Evolutionary conservation across 2,113 vertebrate genomes (phyloP).

Genomic region (Prunella fulvescens): DNA sequence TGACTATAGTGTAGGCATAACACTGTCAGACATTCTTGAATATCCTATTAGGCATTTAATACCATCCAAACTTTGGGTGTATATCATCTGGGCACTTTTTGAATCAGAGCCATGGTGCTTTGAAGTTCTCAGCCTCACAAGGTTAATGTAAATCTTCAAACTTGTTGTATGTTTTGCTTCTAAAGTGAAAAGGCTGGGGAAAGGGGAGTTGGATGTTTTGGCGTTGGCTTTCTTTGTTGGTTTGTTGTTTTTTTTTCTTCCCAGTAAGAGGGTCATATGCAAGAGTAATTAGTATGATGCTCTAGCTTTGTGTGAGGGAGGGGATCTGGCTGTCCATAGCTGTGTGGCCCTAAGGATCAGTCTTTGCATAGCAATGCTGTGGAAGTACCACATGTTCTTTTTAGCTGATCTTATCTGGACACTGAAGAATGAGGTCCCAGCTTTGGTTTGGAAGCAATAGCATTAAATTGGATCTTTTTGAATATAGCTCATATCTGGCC

Average conservation of each 20-base stretch:
- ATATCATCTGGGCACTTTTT: neutral
- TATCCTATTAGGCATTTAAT: neutral
- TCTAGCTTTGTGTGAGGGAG: neutral
- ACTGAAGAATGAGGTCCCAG: neutral
- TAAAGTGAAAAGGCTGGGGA: neutral
- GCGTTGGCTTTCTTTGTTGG: neutral
- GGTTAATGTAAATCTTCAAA: neutral
- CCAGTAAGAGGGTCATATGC: rapidly evolving
- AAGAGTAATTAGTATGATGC: neutral
- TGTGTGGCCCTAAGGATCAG: neutral
- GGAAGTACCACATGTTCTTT: neutral
- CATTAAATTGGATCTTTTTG: neutral
- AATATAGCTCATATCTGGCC: neutral
- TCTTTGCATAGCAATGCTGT: neutral
- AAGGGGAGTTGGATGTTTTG: neutral
- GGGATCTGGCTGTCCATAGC: neutral
- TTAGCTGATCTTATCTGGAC: neutral
- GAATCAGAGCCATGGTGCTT: neutral
- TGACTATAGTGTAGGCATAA: neutral
- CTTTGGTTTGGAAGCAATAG: neutral
- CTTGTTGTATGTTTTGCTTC: neutral
- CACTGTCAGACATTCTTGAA: neutral
- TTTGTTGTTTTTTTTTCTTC: neutral
- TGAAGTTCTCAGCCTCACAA: neutral
- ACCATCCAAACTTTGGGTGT: neutral